Conservation (phyloP, 2,888 invertebrate species). For the Euclidia mi region DNA sequence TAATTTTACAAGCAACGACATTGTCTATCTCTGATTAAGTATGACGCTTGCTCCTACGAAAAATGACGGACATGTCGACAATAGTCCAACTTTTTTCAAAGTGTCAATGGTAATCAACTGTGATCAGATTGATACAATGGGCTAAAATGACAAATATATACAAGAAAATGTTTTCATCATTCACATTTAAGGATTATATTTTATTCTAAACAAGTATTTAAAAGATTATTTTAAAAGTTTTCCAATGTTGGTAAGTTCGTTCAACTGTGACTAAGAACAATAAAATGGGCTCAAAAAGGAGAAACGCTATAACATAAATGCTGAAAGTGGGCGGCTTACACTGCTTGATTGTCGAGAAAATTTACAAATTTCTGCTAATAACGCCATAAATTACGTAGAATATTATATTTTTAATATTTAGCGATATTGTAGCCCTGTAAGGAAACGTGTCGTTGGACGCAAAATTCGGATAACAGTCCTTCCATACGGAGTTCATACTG, state of each 20-base stretch:
- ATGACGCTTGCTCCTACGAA: too few species aligned
- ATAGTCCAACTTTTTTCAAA: too few species aligned
- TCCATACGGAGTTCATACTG: too few species aligned
- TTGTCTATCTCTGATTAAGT: too few species aligned
- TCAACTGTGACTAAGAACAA: constrained; percentile 65
- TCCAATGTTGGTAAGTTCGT: constrained; percentile 46
- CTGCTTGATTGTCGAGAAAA: constrained; percentile 61
- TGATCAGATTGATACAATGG: too few species aligned
- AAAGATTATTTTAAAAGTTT: constrained; percentile 36
- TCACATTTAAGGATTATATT: constrained; percentile 8
- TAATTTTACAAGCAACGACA: too few species aligned
- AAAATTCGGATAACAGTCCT: too few species aligned
- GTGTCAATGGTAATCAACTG: too few species aligned
- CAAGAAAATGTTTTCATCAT: constrained; percentile 1
- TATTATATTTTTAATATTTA: constrained; percentile 24
- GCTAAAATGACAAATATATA: too few species aligned
- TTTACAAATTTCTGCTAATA: constrained; percentile 75
- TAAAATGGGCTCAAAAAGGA: constrained; percentile 69
- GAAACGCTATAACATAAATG: constrained; percentile 48
- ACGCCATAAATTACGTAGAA: constrained; percentile 66
- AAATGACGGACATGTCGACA: too few species aligned
- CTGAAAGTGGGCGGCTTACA: constrained; percentile 71
- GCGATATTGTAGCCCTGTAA: not conserved
- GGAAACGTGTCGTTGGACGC: too few species aligned
- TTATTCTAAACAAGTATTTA: constrained; percentile 22